phyloP scores from a whole-genome alignment of 2,113 vertebrate genomes.

The Ageneiosus marmoratus region DNA sequence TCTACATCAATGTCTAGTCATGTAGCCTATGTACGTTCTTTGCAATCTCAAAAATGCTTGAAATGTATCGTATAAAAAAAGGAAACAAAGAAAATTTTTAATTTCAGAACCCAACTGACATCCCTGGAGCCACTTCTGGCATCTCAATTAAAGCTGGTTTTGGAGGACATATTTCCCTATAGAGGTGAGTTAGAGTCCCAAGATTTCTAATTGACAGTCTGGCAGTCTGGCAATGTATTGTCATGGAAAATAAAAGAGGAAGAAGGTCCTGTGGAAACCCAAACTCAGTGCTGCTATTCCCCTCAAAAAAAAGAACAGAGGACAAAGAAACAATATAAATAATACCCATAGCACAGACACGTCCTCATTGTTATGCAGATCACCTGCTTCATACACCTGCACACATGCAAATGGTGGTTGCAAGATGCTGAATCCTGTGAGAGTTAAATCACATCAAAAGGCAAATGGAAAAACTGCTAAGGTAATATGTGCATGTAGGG shows the following conservation, averaged over 20 bases:
- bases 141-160: constrained; percentile 48
- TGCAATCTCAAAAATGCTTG: neutral
- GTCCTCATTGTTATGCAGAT: constrained; percentile 56
- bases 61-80: neutral
- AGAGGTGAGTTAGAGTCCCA: constrained; percentile 28
- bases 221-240: constrained; percentile 50
- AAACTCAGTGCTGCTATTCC: too few relatives aligned
- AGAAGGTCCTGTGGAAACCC: constrained; percentile 16
- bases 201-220: constrained; percentile 57
- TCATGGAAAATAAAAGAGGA: constrained; percentile 38
- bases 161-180: constrained; percentile 57
- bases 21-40: neutral
- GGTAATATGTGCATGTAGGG: neutral
- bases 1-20: neutral
- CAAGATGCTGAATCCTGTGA: neutral
- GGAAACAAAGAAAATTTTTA: neutral
- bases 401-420: constrained; percentile 1
- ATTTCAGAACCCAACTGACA: neutral
- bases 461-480: neutral
- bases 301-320: too few relatives aligned
- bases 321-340: constrained; percentile 36
- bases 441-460: neutral
- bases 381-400: neutral
- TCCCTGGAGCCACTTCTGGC: constrained; percentile 22
- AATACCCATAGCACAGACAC: constrained; percentile 41